A percentile compares a stretch with the other conserved stretches of the same genome.
Evolutionary conservation across 2,113 vertebrate species (phyloP).

Genomic region (Irena cyanogastra): DNA sequence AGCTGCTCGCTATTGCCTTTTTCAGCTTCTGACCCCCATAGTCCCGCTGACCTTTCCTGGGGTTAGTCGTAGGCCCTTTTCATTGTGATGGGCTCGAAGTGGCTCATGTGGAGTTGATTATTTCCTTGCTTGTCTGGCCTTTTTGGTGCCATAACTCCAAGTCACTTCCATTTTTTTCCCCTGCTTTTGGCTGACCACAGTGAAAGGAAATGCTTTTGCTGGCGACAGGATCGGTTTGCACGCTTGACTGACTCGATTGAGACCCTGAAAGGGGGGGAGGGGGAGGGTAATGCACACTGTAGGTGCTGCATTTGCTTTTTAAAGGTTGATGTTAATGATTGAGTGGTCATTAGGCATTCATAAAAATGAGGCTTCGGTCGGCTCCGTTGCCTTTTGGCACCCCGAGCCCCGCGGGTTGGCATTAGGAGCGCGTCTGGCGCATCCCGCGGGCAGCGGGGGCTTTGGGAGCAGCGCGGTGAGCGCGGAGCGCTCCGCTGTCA

Average conservation of each 20-base stretch:
- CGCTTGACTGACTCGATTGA: constrained; percentile 61
- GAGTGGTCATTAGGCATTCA: constrained; percentile 9
- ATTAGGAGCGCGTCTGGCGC: accelerated
- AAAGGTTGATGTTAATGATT: constrained; percentile 26
- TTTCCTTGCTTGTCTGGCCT: constrained; percentile 86
- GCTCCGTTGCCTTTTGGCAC: neutral
- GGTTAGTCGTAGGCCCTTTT: constrained; percentile 74
- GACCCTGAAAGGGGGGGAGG: constrained; percentile 31
- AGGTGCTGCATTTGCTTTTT: constrained; percentile 48
- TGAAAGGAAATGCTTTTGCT: constrained; percentile 74
- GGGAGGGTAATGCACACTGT: constrained; percentile 37
- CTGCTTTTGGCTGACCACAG: constrained; percentile 58
- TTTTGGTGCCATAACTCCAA: constrained; percentile 74
- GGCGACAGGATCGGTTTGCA: constrained; percentile 62
- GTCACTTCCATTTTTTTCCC: constrained; percentile 76
- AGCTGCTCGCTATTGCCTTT: constrained; percentile 70
- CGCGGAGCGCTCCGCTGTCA: neutral
- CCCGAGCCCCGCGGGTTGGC: neutral
- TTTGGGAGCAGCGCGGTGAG: neutral
- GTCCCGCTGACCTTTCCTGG: constrained; percentile 80
- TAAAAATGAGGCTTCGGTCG: neutral
- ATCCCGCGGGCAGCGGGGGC: neutral
- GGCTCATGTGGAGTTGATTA: constrained; percentile 92
- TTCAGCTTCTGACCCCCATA: constrained; percentile 71
- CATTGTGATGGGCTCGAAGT: constrained; percentile 80